Evolutionary conservation across 2,888 invertebrate species (phyloP).

Genomic region (Chrysomela aeneicollis): DNA sequence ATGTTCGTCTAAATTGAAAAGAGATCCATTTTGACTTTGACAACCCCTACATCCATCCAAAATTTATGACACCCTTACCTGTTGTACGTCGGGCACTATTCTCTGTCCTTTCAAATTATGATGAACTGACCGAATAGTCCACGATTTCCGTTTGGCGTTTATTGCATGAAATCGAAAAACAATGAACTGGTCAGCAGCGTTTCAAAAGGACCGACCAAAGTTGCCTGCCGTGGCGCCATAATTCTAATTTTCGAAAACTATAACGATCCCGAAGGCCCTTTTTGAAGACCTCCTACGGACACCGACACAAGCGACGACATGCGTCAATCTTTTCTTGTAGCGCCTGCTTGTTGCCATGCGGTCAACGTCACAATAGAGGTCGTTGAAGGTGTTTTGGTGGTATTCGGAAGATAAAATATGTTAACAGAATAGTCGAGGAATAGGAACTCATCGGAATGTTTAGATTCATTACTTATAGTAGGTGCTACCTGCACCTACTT

Average conservation of each 20-base stretch:
- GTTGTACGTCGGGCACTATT: slow-evolving; percentile 8
- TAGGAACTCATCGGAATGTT: too few species aligned
- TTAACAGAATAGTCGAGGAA: too few species aligned
- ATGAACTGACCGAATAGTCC: slow-evolving; percentile 18
- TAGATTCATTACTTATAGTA: too few species aligned
- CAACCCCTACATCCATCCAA: too few species aligned
- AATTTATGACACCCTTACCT: too few species aligned
- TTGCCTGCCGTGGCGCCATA: not conserved
- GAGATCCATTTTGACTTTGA: too few species aligned
- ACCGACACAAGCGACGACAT: not conserved
- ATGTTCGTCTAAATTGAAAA: too few species aligned
- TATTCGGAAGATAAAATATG: too few species aligned
- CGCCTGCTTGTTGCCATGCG: not conserved
- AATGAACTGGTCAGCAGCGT: not conserved
- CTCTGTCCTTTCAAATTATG: not conserved
- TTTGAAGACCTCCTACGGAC: not conserved
- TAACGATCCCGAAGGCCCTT: not conserved
- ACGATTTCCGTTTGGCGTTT: slow-evolving; percentile 8
- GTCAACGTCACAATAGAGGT: too few species aligned
- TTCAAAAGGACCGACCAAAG: not conserved
- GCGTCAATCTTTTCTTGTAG: not conserved
- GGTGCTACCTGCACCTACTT: too few species aligned
- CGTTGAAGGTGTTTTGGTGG: too few species aligned
- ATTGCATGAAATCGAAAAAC: not conserved
- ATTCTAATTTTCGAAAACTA: not conserved